Base-by-base conservation (phyloP, 2,797 vertebrate species). In the Platyrinchus mystaceus region DNA sequence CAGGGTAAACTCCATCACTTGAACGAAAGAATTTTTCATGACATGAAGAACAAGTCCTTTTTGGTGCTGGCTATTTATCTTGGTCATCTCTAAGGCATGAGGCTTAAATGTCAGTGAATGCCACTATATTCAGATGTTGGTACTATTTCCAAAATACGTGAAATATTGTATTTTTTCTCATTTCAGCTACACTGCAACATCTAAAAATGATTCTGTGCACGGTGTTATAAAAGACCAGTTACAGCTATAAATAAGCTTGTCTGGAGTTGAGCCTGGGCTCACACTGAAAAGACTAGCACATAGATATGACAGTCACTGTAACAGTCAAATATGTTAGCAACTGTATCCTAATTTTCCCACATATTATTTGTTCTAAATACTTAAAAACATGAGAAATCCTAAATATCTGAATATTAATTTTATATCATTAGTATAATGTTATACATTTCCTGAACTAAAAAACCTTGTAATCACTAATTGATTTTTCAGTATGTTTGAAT, bases 1-100 rank as follows among this genome's bases (percentile, higher is more conserved):
- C 97, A 97, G 91, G 84, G 88, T 93, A 97, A 98, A 97, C 96
- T 97, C 89, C 95, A 96, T 97, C 96, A 97, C 92, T 95, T 81
- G 69, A 96, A 94, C 52, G 49, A 96, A 97, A 94, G 91, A 97
- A 96, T 97, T 97, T 98, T 97, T 97, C 96, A 96, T 93, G 92
- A 96, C 89, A 89, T 77, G 84, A 94, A 77, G 87, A 97, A 95
- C 94, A 97, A 97, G 94, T 97, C 96, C 79, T 89, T 96, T 96
- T 93, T 92, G 94, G 93, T 69, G 74, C 79, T 94, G 74, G 84
- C 76, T 82, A 96, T 98, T 97, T 97, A 94, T 98, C 96, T 97
- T 96, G 95, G 91, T 96, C 92, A 94, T 96, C 77, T 96, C 68
- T 62, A 83, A 91, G 81, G 69, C 85, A 92, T 71, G 70, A 92